Percentiles rank a stretch among this genome's conserved stretches.
Conservation (phyloP, 2,113 vertebrate genomes). For the Aegotheles bennettii region DNA sequence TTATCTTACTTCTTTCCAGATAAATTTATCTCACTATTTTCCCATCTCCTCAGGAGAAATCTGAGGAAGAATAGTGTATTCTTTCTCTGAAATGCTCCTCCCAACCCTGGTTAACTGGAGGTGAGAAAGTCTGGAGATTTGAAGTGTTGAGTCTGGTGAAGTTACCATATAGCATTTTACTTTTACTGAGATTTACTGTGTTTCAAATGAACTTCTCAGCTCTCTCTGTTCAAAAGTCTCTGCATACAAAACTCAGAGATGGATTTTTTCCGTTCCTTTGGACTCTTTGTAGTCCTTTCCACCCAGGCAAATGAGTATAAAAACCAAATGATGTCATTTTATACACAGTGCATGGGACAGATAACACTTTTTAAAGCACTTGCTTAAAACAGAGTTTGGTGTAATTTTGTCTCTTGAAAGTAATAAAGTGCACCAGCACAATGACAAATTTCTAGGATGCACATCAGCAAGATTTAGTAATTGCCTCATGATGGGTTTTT, state of each 20-base stretch:
- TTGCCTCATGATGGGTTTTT: background rate
- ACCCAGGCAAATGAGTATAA: background rate
- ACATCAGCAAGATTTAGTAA: background rate
- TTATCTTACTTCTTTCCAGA: background rate
- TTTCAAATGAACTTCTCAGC: background rate
- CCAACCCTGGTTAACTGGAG: background rate
- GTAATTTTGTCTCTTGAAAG: background rate
- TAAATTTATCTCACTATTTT: background rate
- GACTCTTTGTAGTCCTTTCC: background rate
- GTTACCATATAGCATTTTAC: background rate
- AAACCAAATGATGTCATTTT: background rate
- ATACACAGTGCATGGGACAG: fast-evolving
- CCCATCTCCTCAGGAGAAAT: background rate
- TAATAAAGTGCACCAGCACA: background rate
- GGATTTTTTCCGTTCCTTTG: background rate
- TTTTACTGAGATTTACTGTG: background rate
- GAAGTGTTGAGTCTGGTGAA: background rate
- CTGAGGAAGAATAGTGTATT: background rate
- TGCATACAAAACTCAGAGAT: background rate
- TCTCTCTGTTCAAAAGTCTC: background rate
- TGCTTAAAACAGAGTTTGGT: background rate
- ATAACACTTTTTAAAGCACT: background rate
- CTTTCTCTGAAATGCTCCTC: background rate
- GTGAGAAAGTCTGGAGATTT: background rate
- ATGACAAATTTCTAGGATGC: background rate